A percentile compares a stretch with the other conserved stretches of the same genome.
phyloP scores from a whole-genome alignment of 2,888 invertebrate species.

The Azorinus chamasolen region DNA sequence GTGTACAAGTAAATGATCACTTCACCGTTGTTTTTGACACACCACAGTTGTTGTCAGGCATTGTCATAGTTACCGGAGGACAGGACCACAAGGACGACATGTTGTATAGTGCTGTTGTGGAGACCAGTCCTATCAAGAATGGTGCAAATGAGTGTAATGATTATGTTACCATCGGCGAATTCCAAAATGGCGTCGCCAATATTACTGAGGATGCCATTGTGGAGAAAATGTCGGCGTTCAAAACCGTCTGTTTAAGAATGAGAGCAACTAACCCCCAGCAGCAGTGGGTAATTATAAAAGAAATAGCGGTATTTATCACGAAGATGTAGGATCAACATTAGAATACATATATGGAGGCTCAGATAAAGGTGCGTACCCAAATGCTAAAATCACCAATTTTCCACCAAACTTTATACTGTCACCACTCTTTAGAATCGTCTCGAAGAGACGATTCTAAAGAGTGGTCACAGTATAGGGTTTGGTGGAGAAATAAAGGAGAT shows the following conservation, averaged over 20 bases:
- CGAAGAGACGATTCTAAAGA: no score
- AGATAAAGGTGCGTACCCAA: no score
- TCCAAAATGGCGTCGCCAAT: constrained; percentile 76
- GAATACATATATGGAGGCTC: no score
- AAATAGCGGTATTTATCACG: constrained; percentile 81
- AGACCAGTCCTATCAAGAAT: constrained; percentile 71
- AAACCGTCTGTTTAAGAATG: constrained; percentile 84
- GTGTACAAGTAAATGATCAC: constrained; percentile 78
- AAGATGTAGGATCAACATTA: no score
- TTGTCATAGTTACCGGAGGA: constrained; percentile 82
- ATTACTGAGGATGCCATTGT: constrained; percentile 73
- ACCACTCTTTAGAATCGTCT: no score
- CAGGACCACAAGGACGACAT: constrained; percentile 77
- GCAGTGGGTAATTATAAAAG: constrained; percentile 85
- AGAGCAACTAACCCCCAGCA: constrained; percentile 79
- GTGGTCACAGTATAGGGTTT: no score
- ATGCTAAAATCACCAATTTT: no score
- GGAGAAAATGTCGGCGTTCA: constrained; percentile 64
- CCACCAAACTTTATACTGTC: no score
- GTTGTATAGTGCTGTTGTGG: constrained; percentile 75
- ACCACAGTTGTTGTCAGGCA: constrained; percentile 74
- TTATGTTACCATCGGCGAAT: constrained; percentile 61
- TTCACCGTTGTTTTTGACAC: constrained; percentile 82
- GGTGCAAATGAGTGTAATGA: constrained; percentile 64
- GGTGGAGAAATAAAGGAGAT: no score